Evolutionary conservation across 1,140 invertebrate species (phyloP).

Genomic region (Riptortus pedestris): DNA sequence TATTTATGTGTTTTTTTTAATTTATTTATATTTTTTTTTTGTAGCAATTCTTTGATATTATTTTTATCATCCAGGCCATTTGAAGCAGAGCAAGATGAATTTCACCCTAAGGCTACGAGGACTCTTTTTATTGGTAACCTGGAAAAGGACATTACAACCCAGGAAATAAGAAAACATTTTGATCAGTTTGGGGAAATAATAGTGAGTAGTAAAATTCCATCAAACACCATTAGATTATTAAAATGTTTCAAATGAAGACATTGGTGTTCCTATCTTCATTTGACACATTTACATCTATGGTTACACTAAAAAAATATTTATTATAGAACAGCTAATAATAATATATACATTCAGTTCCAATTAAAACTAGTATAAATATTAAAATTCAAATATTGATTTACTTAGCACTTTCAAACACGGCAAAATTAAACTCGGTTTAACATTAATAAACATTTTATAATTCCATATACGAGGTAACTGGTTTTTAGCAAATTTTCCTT

Average conservation of each 20-base stretch:
- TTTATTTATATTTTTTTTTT: constrained; percentile 9
- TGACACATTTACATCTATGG: no score
- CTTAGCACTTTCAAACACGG: no score
- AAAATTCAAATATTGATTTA: no score
- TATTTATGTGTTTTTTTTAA: not conserved
- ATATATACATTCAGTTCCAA: no score
- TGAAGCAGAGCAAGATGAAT: constrained; percentile 90
- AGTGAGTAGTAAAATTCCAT: constrained; percentile 56
- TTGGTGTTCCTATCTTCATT: not conserved
- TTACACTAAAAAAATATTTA: no score
- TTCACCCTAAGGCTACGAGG: constrained; percentile 84
- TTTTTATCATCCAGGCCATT: constrained; percentile 50
- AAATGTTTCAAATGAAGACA: not conserved
- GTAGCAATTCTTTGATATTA: not conserved
- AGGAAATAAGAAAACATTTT: constrained; percentile 81
- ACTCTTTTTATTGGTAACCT: constrained; percentile 84
- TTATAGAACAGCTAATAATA: no score
- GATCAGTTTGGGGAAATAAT: constrained; percentile 92
- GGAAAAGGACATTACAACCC: constrained; percentile 83
- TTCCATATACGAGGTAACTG: no score
- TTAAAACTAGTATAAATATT: no score
- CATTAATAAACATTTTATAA: no score
- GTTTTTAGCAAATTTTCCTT: no score
- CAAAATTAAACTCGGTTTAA: no score
- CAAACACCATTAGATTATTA: constrained; percentile 10